Percentiles rank a stretch among this genome's conserved stretches.
These are phyloP conservation scores for Parasteatoda lunata DNA, from an alignment of 2,888 invertebrate species.

Conservation along the genomic window DNA sequence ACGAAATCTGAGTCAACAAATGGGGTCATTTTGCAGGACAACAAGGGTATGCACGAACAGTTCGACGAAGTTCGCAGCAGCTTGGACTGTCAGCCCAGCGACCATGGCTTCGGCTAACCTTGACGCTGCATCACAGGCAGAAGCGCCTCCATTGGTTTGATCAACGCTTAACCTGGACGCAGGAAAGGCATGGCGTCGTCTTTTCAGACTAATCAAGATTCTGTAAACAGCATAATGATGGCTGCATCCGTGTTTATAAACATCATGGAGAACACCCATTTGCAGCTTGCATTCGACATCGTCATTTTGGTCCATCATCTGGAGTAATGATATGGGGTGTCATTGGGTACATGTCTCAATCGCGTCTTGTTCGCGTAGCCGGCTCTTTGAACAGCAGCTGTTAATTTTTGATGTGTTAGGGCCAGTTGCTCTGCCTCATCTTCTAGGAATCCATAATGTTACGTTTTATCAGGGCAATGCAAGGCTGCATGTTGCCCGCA, in stretches of 20 bases:
- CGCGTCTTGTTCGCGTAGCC: background rate
- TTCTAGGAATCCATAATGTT: background rate
- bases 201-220: background rate
- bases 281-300: background rate
- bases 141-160: background rate
- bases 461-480: background rate
- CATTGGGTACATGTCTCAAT: background rate
- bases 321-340: background rate
- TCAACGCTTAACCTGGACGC: background rate
- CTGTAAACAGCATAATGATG: background rate
- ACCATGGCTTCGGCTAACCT: too few species aligned
- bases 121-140: too few species aligned
- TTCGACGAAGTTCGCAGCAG: too few species aligned
- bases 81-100: too few species aligned
- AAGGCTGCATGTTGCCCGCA: background rate
- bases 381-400: background rate
- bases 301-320: background rate
- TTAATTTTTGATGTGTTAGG: background rate
- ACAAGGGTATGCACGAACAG: too few species aligned
- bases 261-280: background rate
- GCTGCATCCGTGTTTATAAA: background rate
- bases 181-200: too few species aligned
- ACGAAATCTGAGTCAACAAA: background rate
- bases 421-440: background rate
- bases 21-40: too few species aligned